A percentile compares a stretch with the other conserved stretches of the same genome.
Conservation (phyloP, 2,888 invertebrate genomes). For the Junonia oenone region DNA sequence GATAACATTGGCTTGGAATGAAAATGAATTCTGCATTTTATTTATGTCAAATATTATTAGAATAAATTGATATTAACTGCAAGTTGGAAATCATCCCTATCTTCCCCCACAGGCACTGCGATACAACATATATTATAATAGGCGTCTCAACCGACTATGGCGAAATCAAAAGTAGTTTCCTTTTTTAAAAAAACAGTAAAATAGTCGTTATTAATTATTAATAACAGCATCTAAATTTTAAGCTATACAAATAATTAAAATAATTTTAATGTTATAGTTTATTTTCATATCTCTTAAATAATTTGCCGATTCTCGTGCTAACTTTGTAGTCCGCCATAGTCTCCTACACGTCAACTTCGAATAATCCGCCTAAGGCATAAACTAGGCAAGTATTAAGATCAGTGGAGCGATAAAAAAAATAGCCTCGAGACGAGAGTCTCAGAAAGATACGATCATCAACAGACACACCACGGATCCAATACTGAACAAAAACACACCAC, state of each 20-base stretch:
- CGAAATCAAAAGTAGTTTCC: constrained; percentile 23
- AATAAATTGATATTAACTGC: constrained; percentile 2
- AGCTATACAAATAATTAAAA: constrained; percentile 5
- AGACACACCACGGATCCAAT: constrained; percentile 38
- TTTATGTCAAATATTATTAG: constrained; percentile 46
- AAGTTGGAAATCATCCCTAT: neutral
- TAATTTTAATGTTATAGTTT: constrained; percentile 16
- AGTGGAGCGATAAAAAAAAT: constrained; percentile 36
- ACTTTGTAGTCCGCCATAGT: constrained; percentile 28
- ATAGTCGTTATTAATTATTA: neutral
- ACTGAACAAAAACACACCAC: constrained; percentile 31
- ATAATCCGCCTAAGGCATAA: constrained; percentile 17
- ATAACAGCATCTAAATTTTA: neutral
- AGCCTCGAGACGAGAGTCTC: constrained; percentile 42
- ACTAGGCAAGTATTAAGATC: constrained; percentile 30
- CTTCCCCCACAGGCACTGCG: neutral
- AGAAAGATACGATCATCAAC: constrained; percentile 13
- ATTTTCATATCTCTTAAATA: constrained; percentile 4
- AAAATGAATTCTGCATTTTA: constrained; percentile 63
- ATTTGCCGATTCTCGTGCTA: neutral
- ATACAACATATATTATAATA: neutral
- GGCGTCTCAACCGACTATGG: constrained; percentile 22
- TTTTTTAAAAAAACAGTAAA: constrained; percentile 4
- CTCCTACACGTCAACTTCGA: constrained; percentile 23
- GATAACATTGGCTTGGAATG: constrained; percentile 30